These are phyloP conservation scores for Sebastiscus tertius DNA, from an alignment of 2,797 vertebrate genomes.

Conservation along the genomic window DNA sequence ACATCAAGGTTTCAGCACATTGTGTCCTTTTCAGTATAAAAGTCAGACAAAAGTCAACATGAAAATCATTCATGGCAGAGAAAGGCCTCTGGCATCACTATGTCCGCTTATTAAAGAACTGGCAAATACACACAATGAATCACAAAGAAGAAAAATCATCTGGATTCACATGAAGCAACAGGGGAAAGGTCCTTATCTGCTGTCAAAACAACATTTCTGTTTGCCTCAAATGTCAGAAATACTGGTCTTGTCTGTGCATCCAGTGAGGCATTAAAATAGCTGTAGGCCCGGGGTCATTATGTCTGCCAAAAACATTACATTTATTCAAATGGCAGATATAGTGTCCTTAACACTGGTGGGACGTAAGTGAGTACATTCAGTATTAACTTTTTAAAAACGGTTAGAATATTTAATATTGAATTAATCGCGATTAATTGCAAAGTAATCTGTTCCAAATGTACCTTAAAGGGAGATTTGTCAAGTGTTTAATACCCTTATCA, in stretches of 20 bases:
- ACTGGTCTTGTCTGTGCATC: not conserved
- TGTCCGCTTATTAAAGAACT: not conserved
- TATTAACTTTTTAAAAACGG: not conserved
- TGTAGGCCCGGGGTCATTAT: not conserved
- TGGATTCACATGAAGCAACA: not conserved
- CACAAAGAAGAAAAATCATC: not conserved
- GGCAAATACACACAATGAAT: not conserved
- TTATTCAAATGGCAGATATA: not conserved
- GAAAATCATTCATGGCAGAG: not conserved
- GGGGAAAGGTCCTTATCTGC: not conserved
- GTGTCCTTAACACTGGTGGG: not conserved
- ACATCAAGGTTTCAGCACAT: not conserved
- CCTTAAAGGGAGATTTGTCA: no score
- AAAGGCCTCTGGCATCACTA: not conserved
- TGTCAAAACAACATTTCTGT: not conserved
- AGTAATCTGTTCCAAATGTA: no score
- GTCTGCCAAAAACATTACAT: not conserved
- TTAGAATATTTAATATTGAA: not conserved
- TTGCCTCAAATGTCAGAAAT: not conserved
- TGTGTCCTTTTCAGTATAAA: not conserved
- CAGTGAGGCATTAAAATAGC: not conserved
- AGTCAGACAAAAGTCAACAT: not conserved
- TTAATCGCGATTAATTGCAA: no score
- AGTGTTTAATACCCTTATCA: no score
- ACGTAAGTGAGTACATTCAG: not conserved